Evolutionary conservation across 2,888 invertebrate genomes (phyloP).

Genomic region (Ophion ellenae): DNA sequence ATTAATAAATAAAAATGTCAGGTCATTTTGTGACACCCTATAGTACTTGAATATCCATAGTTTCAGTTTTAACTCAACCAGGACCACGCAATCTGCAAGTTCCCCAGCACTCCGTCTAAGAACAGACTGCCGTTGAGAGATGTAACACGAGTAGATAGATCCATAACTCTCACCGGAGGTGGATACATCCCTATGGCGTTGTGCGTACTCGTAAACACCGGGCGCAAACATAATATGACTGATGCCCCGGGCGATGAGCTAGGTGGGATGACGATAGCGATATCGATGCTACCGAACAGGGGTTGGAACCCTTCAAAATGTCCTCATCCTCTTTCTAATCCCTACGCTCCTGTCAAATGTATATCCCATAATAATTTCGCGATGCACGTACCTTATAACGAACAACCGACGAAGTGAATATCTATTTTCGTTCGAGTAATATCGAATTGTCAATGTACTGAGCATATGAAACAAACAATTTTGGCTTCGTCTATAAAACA

Average conservation of each 20-base stretch:
- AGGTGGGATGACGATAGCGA: conserved; percentile 49
- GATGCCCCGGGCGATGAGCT: conserved; percentile 78
- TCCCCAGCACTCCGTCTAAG: conserved; percentile 11
- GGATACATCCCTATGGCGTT: conserved; percentile 64
- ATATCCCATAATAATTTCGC: conserved; percentile 63
- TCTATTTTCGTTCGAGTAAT: no score
- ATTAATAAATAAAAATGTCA: no score
- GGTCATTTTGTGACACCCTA: background rate
- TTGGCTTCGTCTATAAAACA: background rate
- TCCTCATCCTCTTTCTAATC: conserved; percentile 62
- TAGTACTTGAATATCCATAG: background rate
- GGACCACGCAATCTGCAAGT: conserved; percentile 7
- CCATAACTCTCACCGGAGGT: conserved; percentile 40
- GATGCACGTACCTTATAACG: conserved; percentile 41
- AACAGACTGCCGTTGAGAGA: conserved; percentile 20
- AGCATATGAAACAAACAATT: background rate
- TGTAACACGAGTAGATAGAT: conserved; percentile 26
- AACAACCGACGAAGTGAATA: background rate
- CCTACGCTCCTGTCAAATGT: conserved; percentile 37
- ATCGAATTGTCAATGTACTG: background rate
- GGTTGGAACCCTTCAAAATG: conserved; percentile 67
- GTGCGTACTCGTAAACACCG: conserved; percentile 80
- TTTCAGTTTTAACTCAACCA: conserved; percentile 1
- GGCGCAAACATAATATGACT: conserved; percentile 83
- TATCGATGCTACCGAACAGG: conserved; percentile 52